Conservation (phyloP, 1,140 invertebrate genomes). For the Schlechtendalia chinensis region DNA sequence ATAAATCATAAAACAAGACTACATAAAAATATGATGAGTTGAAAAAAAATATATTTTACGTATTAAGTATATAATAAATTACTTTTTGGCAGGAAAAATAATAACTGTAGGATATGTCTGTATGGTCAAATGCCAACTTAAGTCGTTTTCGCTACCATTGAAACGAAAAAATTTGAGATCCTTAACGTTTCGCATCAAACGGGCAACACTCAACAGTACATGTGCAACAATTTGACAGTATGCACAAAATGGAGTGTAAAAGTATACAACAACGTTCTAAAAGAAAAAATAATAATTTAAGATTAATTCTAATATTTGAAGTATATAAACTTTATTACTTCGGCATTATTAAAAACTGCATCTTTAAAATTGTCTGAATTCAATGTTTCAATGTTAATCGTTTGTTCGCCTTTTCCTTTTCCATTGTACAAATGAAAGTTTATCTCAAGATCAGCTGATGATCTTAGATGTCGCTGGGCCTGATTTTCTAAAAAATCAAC, state of each 20-base stretch:
- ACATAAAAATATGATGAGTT: neutral
- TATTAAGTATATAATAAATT: conserved; percentile 51
- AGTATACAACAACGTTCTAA: conserved; percentile 71
- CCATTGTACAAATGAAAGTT: conserved; percentile 28
- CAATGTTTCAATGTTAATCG: conserved; percentile 3
- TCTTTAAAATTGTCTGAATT: conserved; percentile 32
- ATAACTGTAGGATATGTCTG: conserved; percentile 72
- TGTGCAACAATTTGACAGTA: conserved; percentile 70
- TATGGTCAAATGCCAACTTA: conserved; percentile 78
- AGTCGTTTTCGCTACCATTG: conserved; percentile 76
- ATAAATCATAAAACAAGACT: conserved; percentile 50
- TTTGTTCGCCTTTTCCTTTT: conserved; percentile 6
- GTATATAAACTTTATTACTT: neutral
- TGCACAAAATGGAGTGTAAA: conserved; percentile 69
- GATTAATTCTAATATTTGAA: conserved; percentile 50
- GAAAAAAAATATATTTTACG: neutral
- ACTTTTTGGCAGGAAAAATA: conserved; percentile 70
- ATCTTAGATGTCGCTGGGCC: conserved; percentile 52
- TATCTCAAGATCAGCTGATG: conserved; percentile 19
- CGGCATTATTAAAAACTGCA: conserved; percentile 31
- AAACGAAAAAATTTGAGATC: conserved; percentile 67
- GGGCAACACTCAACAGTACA: conserved; percentile 66
- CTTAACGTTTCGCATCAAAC: conserved; percentile 61
- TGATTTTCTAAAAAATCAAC: conserved; percentile 56
- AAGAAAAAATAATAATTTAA: conserved; percentile 54